Conservation (phyloP, 2,888 invertebrate species). For the Xestia c-nigrum region DNA sequence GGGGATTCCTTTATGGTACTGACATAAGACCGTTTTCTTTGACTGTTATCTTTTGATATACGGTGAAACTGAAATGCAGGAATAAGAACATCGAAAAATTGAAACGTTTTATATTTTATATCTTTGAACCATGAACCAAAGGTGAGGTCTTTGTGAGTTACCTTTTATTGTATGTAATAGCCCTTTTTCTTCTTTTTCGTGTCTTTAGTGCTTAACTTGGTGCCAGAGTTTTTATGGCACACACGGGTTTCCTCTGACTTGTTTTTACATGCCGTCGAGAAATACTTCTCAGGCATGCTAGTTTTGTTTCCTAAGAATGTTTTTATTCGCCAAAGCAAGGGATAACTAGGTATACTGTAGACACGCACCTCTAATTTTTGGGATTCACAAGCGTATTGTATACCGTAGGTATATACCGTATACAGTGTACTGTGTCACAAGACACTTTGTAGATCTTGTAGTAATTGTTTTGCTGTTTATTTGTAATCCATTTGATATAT, state of each 20-base stretch:
- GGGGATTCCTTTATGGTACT: conserved; percentile 43
- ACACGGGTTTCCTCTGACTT: not conserved
- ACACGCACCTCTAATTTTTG: no score
- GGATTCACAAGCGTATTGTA: no score
- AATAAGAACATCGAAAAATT: conserved; percentile 26
- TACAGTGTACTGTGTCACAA: no score
- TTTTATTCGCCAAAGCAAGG: not conserved
- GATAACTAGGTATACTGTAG: no score
- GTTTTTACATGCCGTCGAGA: not conserved
- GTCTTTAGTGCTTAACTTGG: not conserved
- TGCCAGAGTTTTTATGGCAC: no score
- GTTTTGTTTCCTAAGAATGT: no score
- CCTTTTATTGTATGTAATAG: not conserved
- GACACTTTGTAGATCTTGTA: no score
- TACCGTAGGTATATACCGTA: no score
- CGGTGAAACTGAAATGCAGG: conserved; percentile 3
- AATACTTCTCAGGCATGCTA: not conserved
- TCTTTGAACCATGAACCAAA: conserved; percentile 14
- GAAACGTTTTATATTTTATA: conserved; percentile 14
- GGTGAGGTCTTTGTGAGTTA: not conserved
- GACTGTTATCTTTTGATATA: conserved; percentile 51
- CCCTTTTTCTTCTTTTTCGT: not conserved
- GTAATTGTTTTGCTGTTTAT: no score
- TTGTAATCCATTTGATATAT: no score
- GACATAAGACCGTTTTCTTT: conserved; percentile 30